Evolutionary conservation across 2,797 vertebrate species (phyloP), one percentile per base, ranked within the genome.

Genomic region (Lacerta viridis): DNA sequence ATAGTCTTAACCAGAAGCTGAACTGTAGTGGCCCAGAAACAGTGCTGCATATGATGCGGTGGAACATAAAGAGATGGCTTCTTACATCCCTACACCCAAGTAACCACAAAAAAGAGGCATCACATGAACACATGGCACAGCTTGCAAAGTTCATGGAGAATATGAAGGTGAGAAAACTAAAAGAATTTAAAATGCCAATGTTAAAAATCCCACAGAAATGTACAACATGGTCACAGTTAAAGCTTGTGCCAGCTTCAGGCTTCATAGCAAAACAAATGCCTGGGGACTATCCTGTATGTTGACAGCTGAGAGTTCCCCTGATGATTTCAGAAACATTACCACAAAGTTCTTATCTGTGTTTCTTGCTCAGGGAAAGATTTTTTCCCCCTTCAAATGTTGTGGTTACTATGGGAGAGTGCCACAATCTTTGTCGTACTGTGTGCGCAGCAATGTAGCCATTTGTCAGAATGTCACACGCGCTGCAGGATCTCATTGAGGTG

Each of bases 401-500:
- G 50, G 7, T 91, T 79, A 72, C 84, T 77, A 29, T 83, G 46
- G 87, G 86, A 86, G 43, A 85, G 10, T 75, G 77, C 80, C 25
- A 90, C 74, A 46, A 91, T 87, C 89, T 92, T 89, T 93, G 80
- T 93, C 91, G 84, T 87, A 91, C 88, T 93, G 90, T 87, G 23
- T 75, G 55, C 61, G 18, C 83, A 83, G 68, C 89, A 90, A 84
- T 69, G 39, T 68, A 94, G 83, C 77, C 82, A 90, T 95, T 96
- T 95, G 93, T 96, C 93, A 95, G 88, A 64, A n/a, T 88, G 90
- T 92, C 89, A 84, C 27, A 91, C 27, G 71, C 0, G 0, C 91
- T 90, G 87, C 72, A 92, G 88, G 92, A 93, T 94, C 93, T 93
- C 89, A 89, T 43, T 93, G 94, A 91, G 69, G 91, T 92, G 93